A percentile compares a stretch with the other conserved stretches of the same genome.
Conservation (phyloP, 2,888 invertebrate genomes). For the Gibbula magus region DNA sequence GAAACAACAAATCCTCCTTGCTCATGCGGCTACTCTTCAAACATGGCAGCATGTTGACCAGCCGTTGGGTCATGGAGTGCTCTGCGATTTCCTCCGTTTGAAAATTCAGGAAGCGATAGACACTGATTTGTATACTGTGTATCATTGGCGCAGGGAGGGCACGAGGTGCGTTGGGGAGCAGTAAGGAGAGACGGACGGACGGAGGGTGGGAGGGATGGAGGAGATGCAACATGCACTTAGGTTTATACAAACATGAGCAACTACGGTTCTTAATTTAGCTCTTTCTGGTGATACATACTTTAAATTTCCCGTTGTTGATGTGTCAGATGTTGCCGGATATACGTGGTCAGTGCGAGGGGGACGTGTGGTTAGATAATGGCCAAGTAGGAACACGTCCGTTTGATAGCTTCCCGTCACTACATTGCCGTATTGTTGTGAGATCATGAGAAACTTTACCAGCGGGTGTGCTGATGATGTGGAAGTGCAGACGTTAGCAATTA, state of each 20-base stretch:
- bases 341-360: background rate
- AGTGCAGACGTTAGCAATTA: too few relatives aligned
- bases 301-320: background rate
- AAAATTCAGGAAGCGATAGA: conserved; percentile 6
- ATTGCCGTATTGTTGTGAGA: too few relatives aligned
- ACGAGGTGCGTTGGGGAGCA: background rate
- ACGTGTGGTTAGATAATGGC: background rate
- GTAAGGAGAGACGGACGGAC: too few relatives aligned
- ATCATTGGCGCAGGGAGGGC: background rate
- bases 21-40: background rate
- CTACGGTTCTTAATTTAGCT: background rate
- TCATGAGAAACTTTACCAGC: too few relatives aligned
- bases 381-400: background rate
- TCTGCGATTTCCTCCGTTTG: background rate
- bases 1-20: background rate
- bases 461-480: too few relatives aligned
- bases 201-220: background rate
- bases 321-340: conserved; percentile 7
- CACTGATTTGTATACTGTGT: background rate
- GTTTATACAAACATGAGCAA: background rate
- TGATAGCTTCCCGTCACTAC: too few relatives aligned
- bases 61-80: background rate
- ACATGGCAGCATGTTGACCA: background rate
- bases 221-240: background rate
- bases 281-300: background rate